Conservation (phyloP, 2,888 invertebrate species). For the Drosophila meridionalis region DNA sequence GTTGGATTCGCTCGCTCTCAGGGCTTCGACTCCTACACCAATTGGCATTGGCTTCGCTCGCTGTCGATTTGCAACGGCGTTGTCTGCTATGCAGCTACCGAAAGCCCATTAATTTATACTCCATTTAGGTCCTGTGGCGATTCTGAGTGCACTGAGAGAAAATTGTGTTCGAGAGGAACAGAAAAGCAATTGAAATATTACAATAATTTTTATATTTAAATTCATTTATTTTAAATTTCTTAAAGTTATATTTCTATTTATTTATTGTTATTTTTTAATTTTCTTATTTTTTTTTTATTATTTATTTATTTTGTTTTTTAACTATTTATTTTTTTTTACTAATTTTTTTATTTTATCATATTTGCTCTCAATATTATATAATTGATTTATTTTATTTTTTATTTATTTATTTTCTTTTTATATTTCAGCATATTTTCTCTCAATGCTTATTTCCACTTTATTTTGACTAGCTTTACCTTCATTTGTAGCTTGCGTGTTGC, state of each 20-base stretch:
- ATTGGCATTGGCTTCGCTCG: slow-evolving; percentile 18
- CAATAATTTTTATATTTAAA: neutral
- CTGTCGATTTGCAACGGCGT: slow-evolving; percentile 18
- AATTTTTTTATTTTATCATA: neutral
- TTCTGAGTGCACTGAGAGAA: slow-evolving; percentile 34
- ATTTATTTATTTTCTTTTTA: neutral
- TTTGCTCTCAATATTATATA: slow-evolving; percentile 20
- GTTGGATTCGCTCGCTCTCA: neutral
- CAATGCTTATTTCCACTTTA: slow-evolving; percentile 16
- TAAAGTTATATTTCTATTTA: too few relatives aligned
- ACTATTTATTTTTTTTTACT: neutral
- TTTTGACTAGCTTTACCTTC: slow-evolving; percentile 9
- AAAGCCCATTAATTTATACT: slow-evolving; percentile 59
- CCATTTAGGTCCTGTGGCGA: slow-evolving; percentile 43
- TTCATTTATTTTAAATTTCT: neutral
- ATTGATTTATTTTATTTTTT: neutral
- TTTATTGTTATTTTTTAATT: too few relatives aligned
- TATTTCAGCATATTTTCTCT: neutral
- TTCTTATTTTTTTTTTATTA: too few relatives aligned
- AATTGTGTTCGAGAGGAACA: neutral
- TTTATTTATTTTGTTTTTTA: too few relatives aligned
- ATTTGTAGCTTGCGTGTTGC: slow-evolving; percentile 44
- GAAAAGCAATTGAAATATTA: neutral
- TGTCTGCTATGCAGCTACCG: slow-evolving; percentile 51
- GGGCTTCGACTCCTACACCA: slow-evolving; percentile 51